Base-by-base conservation (phyloP, 2,113 vertebrate genomes). In the Chamaetylas fuelleborni region DNA sequence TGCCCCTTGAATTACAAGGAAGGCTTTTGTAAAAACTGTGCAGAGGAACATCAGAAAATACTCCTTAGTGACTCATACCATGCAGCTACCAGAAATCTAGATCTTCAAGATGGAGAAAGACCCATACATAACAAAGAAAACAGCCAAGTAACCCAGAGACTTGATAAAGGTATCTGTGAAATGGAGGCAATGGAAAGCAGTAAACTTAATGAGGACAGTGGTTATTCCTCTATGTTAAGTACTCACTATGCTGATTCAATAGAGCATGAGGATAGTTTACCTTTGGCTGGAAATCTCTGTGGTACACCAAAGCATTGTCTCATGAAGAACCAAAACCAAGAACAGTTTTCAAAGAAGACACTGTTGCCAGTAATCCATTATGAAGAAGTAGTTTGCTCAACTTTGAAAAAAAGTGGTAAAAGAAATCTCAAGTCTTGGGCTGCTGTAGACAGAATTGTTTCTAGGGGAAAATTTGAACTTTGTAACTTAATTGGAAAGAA, bases 401-500 rank as follows among this genome's bases (percentile, higher is more conserved):
- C 98, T 70, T 97, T 99, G 67, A 97, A 98, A 56, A 98, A 98
- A 90, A 96, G 77, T 86, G 97, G 97, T 47, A 98, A 95, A 80
- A 98, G 98, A 95, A 99, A 97, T 92, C 97, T 98, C 43, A 98
- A 96, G 96, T 98, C 98, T 84, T 98, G 97, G 98, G 98, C 98
- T 69, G 79, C 98, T 7, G 28, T 99, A 40, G 80, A 98, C 60
- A 98, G 97, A 90, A 90, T 98, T 34, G 98, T 98, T 91, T 95
- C 90, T 43, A 94, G 40, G 12, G 97, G 97, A 84, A 95, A 96
- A 40, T 78, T 95, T 79, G 95, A 94, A 60, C 97, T 99, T 92
- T 97, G 98, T 62, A 98, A 98, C 24, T 97, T 99, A 72, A 99
- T 99, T 78, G 99, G 99, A 53, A 97, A 98, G 51, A 98, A 98